Evolutionary conservation across 2,888 invertebrate species (phyloP).

Genomic region (Caenorhabditis sp.): DNA sequence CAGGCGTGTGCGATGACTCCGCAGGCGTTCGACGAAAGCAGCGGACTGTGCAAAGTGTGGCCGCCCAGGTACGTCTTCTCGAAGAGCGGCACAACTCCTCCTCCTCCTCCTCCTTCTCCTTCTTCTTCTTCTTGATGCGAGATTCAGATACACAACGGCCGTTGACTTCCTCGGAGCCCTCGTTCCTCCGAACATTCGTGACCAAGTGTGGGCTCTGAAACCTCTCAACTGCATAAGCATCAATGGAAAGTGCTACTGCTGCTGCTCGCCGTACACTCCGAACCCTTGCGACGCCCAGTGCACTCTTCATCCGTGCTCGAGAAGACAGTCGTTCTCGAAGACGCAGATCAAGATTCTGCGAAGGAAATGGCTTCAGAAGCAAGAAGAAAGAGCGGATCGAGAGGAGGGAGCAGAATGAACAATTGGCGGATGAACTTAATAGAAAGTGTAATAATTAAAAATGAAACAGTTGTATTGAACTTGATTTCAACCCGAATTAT

Average conservation of each 20-base stretch:
- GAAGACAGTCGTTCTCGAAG: slow-evolving; percentile 61
- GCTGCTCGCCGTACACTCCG: slow-evolving; percentile 74
- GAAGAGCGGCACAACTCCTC: too few relatives aligned
- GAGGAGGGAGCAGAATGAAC: slow-evolving; percentile 10
- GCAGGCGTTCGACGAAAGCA: slow-evolving; percentile 68
- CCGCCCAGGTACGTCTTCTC: slow-evolving; percentile 65
- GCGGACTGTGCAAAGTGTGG: slow-evolving; percentile 72
- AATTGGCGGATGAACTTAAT: too few relatives aligned
- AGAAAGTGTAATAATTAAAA: too few relatives aligned
- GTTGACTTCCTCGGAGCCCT: slow-evolving; percentile 72
- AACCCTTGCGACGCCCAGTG: slow-evolving; percentile 75
- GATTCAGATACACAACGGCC: slow-evolving; percentile 64
- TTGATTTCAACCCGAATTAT: too few relatives aligned
- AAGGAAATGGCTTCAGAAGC: slow-evolving; percentile 64
- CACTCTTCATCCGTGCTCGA: slow-evolving; percentile 66
- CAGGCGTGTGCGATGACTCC: slow-evolving; percentile 77
- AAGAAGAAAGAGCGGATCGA: slow-evolving; percentile 44
- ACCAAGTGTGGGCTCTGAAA: slow-evolving; percentile 73
- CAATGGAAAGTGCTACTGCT: slow-evolving; percentile 73
- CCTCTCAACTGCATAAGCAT: slow-evolving; percentile 76
- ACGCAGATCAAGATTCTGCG: slow-evolving; percentile 68
- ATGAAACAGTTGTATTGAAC: too few relatives aligned
- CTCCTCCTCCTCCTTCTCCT: too few relatives aligned
- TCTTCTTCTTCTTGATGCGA: too few relatives aligned
- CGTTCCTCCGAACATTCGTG: slow-evolving; percentile 70